Percentiles rank a stretch among this genome's conserved stretches.
These are phyloP conservation scores for Prosopocoilus inquinatus DNA, from an alignment of 2,888 invertebrate species.

Conservation along the genomic window DNA sequence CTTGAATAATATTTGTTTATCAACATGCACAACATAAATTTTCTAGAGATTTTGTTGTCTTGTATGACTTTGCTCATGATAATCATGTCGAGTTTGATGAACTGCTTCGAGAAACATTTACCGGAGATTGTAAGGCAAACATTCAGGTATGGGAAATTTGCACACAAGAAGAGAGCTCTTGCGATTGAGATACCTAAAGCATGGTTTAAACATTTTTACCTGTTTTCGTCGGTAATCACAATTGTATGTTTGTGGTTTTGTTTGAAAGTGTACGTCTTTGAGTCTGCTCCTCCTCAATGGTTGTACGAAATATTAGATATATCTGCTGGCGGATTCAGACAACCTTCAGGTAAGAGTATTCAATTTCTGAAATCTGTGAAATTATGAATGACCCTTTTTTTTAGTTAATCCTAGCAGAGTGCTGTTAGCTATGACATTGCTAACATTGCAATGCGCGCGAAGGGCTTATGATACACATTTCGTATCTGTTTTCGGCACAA, in stretches of 20 bases:
- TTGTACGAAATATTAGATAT: conserved; percentile 54
- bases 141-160: conserved; percentile 73
- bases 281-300: conserved; percentile 32
- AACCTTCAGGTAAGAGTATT: conserved; percentile 53
- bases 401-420: conserved; percentile 61
- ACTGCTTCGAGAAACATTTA: conserved; percentile 63
- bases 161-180: conserved; percentile 54
- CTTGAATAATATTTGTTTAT: background rate
- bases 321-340: conserved; percentile 45
- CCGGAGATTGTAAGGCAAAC: conserved; percentile 64
- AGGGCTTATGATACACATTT: conserved; percentile 79
- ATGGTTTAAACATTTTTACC: conserved; percentile 80
- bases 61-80: conserved; percentile 43
- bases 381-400: conserved; percentile 34
- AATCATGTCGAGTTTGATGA: conserved; percentile 61
- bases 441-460: conserved; percentile 69
- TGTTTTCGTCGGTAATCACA: conserved; percentile 64
- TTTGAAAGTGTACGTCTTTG: conserved; percentile 52
- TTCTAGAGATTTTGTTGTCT: conserved; percentile 37
- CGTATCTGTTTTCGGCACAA: conserved; percentile 75
- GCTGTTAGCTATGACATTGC: conserved; percentile 59
- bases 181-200: conserved; percentile 72
- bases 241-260: conserved; percentile 53
- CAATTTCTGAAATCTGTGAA: conserved; percentile 1
- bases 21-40: conserved; percentile 35